These are phyloP conservation scores for Mythimna impura DNA, from an alignment of 2,888 invertebrate species.

Conservation along the genomic window DNA sequence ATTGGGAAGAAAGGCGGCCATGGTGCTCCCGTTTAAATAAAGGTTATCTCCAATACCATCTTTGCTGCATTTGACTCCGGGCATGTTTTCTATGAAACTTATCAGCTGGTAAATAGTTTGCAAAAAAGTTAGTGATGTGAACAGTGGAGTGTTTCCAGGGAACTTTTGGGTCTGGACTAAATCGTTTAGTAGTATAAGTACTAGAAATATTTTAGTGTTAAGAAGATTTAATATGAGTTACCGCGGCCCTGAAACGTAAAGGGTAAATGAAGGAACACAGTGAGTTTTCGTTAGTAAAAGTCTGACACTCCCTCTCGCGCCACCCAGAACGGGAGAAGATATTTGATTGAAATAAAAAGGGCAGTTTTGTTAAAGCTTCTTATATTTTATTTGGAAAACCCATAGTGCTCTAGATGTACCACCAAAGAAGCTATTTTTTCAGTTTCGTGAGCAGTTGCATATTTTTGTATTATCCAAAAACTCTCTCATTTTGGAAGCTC, in stretches of 20 bases:
- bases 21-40: conserved; percentile 91
- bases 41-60: conserved; percentile 74
- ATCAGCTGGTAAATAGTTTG: conserved; percentile 83
- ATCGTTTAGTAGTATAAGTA: conserved; percentile 82
- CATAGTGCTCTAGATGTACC: background rate
- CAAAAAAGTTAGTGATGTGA: conserved; percentile 83
- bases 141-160: conserved; percentile 85
- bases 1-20: conserved; percentile 99
- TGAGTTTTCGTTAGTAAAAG: no score
- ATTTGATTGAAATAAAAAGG: background rate
- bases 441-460: background rate
- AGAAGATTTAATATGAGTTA: conserved; percentile 83
- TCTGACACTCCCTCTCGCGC: no score
- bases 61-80: conserved; percentile 86
- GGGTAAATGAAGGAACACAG: no score
- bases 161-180: conserved; percentile 86
- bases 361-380: background rate
- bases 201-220: conserved; percentile 84
- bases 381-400: background rate
- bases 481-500: conserved; percentile 10
- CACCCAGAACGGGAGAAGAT: no score
- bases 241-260: no score
- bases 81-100: conserved; percentile 80
- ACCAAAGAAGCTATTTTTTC: conserved; percentile 15
- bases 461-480: conserved; percentile 8